Conservation (phyloP, 2,888 invertebrate genomes). For the Rotaria magnacalcarata region DNA sequence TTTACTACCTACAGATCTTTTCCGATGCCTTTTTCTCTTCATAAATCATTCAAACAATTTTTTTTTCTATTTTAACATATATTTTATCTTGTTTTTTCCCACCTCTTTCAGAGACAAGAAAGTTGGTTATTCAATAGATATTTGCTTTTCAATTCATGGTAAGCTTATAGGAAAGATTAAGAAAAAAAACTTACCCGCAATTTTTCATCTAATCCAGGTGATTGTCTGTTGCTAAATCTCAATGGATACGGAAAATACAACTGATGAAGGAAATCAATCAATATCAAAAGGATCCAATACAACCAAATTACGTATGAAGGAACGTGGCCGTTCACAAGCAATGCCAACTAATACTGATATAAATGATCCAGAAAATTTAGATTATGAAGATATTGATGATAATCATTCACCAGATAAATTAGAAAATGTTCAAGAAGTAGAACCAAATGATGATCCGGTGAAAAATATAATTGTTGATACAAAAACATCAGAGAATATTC, state of each 20-base stretch:
- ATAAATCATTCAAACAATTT: not conserved
- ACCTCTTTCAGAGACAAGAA: constrained; percentile 22
- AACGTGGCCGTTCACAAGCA: constrained; percentile 5
- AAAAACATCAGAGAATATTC: not conserved
- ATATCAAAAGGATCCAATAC: not conserved
- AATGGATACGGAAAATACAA: constrained; percentile 1
- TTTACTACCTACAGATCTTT: not conserved
- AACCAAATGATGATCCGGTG: not conserved
- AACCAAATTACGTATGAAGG: not conserved
- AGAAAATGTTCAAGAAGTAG: not conserved
- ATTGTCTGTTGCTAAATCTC: not conserved
- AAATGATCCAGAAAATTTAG: constrained; percentile 35
- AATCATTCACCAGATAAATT: not conserved
- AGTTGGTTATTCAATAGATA: not conserved
- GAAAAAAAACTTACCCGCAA: not conserved
- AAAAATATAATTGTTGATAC: not conserved
- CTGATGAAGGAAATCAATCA: not conserved
- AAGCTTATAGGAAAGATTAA: not conserved
- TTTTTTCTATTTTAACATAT: not conserved
- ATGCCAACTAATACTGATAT: not conserved
- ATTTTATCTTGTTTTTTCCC: not conserved
- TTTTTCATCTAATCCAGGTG: not conserved
- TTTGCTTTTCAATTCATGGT: not conserved
- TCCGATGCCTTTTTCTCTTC: not conserved
- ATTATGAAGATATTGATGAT: constrained; percentile 31